Conservation (phyloP, 2,888 invertebrate species). For the Caenorhabditis sp. region DNA sequence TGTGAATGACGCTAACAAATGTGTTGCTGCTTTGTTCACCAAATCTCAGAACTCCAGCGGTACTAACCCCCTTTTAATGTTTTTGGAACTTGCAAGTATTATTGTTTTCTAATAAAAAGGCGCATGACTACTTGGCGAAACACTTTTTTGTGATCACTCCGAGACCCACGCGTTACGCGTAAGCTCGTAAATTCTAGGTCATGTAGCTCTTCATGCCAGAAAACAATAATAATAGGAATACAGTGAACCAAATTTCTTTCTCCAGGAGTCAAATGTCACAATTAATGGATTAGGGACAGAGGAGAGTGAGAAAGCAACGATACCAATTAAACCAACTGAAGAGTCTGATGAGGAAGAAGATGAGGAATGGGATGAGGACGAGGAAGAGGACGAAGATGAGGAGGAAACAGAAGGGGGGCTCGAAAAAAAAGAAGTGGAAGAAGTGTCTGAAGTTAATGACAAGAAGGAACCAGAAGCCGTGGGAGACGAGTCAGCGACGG, state of each 20-base stretch:
- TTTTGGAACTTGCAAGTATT: no score
- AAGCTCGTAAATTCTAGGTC: no score
- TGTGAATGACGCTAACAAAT: conserved; percentile 62
- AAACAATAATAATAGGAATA: no score
- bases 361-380: conserved; percentile 37
- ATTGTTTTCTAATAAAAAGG: no score
- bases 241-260: no score
- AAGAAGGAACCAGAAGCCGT: conserved; percentile 33
- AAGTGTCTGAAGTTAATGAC: conserved; percentile 1
- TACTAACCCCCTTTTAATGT: no score
- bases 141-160: not conserved
- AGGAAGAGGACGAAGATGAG: conserved; percentile 28
- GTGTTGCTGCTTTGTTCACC: conserved; percentile 61
- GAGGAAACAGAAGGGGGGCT: no score
- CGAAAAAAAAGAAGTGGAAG: conserved; percentile 28
- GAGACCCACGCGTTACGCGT: no score
- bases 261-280: conserved; percentile 62
- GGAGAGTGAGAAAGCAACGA: conserved; percentile 16
- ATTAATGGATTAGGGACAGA: conserved; percentile 18
- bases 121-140: no score
- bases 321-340: not conserved
- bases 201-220: not conserved
- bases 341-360: conserved; percentile 23
- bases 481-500: conserved; percentile 28
- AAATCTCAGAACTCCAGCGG: conserved; percentile 34